Base-by-base conservation (phyloP, 2,113 vertebrate genomes). In the Sturnira hondurensis region DNA sequence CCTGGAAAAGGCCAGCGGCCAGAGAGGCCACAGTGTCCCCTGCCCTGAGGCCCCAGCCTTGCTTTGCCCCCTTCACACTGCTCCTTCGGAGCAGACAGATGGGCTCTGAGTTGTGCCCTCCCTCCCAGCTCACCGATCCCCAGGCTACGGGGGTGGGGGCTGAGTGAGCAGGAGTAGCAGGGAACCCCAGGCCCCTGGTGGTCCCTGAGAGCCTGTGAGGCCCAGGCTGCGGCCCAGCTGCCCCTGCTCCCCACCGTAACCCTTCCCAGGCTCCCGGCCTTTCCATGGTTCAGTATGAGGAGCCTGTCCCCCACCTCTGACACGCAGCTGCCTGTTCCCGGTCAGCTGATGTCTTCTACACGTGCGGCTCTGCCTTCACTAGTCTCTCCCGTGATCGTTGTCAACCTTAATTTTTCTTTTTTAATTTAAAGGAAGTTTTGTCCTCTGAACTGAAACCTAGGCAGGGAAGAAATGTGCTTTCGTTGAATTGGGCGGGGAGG, bases 391-490 rank as follows among this genome's bases (percentile, higher is more conserved):
- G 4, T 3, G 4, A 45, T 4, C 0, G 0, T 73, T 41, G n/a
- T 71, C 76, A 50, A 17, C 65, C 33, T 63, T 81, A 12, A 3
- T 71, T 70, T 54, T 28, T 20, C 83, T 63, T 36, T 33, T 52
- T 38, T 26, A 2, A 33, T 68, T 63, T 86, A 86, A 71, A 76
- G 70, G 45, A 81, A 85, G 22, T 58, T 96, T 70, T 45, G 33
- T 84, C 82, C 71, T 50, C 56, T 92, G 52, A 10, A 52, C 36
- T 17, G 7, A 80, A 56, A 80, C 47, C 15, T 26, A n/a, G 63
- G 2, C 38, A 19, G 45, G 67, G 16, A 9, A 77, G 86, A 73
- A 68, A 80, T 16, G 22, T 11, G 28, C 74, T 76, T 28, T 83
- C n/a, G n/a, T 33, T 65, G 58, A n/a, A 28, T 7, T 9, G n/a